Base-by-base conservation (phyloP, 2,797 vertebrate genomes). In the Babyrousa celebensis region DNA sequence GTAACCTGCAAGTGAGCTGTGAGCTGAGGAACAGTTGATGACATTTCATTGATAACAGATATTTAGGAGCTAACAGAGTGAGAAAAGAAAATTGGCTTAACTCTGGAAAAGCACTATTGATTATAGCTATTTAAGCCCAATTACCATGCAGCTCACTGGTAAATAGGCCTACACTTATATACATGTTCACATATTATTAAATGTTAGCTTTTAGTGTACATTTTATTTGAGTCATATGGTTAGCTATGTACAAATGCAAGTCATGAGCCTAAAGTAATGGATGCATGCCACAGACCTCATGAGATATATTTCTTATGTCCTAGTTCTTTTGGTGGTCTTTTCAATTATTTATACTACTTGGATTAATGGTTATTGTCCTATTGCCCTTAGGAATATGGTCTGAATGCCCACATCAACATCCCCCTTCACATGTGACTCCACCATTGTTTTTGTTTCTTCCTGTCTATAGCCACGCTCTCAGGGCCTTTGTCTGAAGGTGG, bases 261-360 rank as follows among this genome's bases (percentile, higher is more conserved):
- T 58, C 7, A 0, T 52, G 1, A 72, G 12, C 25, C 82, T 71
- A 40, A 32, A 52, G 27, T 40, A 71, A 25, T 67, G 40, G 62
- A 72, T 62, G 65, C 71, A 72, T 1, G 62, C 36, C 72, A 3
- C 75, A 88, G 84, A 67, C 32, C 58, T 74, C 65, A 74, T 0
- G 52, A 70, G 68, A 72, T 11, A 15, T 52, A 54, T n/a, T 85
- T 60, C 21, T 27, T 27, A 6, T 6, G 25, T 5, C 80, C 74
- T 67, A 23, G 18, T 83, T 65, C 77, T 75, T 70, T 58, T 27
- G 36, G 77, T 1, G 15, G 20, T 29, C 85, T 90, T 91, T 95
- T 97, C 89, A 91, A 72, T 95, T 95, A 92, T 94, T 94, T 68
- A 93, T 80, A 14, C 21, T 52, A 43, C 74, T 91, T 91, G 80